Percentiles rank a stretch among this genome's conserved stretches.
Evolutionary conservation across 2,888 invertebrate species (phyloP).

Genomic region (Pheosia tremula): DNA sequence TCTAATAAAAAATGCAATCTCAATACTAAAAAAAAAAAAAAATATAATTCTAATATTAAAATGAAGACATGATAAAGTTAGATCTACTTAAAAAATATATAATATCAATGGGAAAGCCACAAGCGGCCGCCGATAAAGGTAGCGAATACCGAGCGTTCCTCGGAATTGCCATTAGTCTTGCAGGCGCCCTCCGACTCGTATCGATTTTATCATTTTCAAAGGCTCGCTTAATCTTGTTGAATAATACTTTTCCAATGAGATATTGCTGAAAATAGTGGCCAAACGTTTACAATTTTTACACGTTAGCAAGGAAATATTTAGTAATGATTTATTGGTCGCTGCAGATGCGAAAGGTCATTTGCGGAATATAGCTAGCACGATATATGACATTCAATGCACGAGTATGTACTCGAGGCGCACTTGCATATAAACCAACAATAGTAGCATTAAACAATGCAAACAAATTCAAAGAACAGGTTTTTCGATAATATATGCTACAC

Average conservation of each 20-base stretch:
- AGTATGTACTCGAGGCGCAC: no score
- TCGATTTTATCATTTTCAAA: constrained; percentile 62
- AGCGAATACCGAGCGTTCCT: constrained; percentile 44
- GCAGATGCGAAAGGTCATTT: no score
- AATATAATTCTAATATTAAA: neutral
- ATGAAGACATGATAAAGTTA: constrained; percentile 11
- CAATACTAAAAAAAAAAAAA: neutral
- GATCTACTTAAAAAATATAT: constrained; percentile 29
- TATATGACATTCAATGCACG: no score
- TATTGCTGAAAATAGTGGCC: constrained; percentile 10
- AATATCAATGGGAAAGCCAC: constrained; percentile 33
- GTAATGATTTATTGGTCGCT: no score
- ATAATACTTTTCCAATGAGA: constrained; percentile 37
- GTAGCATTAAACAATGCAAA: no score
- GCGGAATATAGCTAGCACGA: no score
- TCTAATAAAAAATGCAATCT: neutral
- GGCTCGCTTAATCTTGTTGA: constrained; percentile 45
- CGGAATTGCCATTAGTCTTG: constrained; percentile 59
- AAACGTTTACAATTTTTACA: neutral
- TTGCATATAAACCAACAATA: no score
- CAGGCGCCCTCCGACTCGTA: constrained; percentile 52
- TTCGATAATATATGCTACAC: no score
- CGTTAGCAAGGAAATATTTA: neutral
- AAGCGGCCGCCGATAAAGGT: constrained; percentile 25
- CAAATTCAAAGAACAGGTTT: no score